Conservation (phyloP, 2,113 vertebrate species). For the Eleginops maclovinus region DNA sequence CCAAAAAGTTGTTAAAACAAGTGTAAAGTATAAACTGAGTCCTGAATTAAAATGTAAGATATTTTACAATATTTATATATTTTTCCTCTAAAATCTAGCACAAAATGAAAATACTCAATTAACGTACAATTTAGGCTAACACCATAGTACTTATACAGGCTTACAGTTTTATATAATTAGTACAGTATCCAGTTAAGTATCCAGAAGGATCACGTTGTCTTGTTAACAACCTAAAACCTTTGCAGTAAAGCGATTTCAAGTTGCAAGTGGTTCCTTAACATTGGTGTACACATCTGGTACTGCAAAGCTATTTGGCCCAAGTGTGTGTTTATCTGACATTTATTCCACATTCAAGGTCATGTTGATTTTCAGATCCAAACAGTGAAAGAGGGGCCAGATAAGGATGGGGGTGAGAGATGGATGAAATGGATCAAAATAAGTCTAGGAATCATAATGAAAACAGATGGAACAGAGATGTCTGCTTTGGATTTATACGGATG, state of each 20-base stretch:
- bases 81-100: too few relatives aligned
- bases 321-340: slow-evolving; percentile 1
- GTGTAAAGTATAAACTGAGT: too few relatives aligned
- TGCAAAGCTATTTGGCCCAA: not conserved
- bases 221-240: not conserved
- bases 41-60: too few relatives aligned
- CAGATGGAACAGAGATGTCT: slow-evolving; percentile 77
- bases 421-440: slow-evolving; percentile 56
- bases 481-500: slow-evolving; percentile 75
- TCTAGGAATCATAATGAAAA: slow-evolving; percentile 71
- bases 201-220: too few relatives aligned
- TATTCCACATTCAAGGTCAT: slow-evolving; percentile 40
- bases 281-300: not conserved
- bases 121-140: too few relatives aligned
- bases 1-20: too few relatives aligned
- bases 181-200: not conserved
- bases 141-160: not conserved
- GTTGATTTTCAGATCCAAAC: slow-evolving; percentile 16
- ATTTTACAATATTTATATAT: too few relatives aligned
- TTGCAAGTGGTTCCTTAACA: not conserved
- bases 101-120: too few relatives aligned
- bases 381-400: not conserved
- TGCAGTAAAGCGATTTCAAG: not conserved
- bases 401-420: slow-evolving; percentile 21
- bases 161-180: too few relatives aligned